Evolutionary conservation across 2,797 vertebrate genomes (phyloP).

Genomic region (Hypotaenidia okinawae): DNA sequence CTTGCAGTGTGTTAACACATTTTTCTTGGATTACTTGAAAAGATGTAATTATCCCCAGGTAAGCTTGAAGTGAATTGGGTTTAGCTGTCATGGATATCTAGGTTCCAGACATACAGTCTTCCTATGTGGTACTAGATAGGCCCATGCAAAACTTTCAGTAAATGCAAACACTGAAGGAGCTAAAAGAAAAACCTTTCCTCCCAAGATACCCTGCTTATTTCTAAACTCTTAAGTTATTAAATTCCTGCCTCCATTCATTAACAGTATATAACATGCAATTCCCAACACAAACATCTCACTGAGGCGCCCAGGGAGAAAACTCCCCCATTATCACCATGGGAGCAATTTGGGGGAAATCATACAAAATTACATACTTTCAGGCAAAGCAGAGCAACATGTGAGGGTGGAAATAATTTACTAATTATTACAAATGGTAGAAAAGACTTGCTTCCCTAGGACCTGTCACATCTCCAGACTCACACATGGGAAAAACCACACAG

Average conservation of each 20-base stretch:
- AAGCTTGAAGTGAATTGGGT: neutral
- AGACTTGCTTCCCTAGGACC: neutral
- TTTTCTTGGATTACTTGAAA: neutral
- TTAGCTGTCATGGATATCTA: neutral
- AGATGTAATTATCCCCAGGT: neutral
- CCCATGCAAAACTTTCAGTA: neutral
- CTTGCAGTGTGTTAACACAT: neutral
- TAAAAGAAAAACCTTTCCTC: conserved; percentile 17
- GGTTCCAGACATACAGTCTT: neutral
- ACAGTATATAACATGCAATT: neutral
- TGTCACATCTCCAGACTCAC: neutral
- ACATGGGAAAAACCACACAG: neutral
- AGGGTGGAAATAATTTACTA: conserved; percentile 1
- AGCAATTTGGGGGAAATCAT: conserved; percentile 47
- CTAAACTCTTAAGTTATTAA: conserved; percentile 16
- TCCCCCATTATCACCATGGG: conserved; percentile 52
- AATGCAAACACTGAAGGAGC: neutral
- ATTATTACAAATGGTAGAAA: neutral
- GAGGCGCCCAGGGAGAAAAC: conserved; percentile 33
- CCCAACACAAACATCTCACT: conserved; percentile 37
- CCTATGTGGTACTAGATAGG: neutral
- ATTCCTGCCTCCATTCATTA: conserved; percentile 24
- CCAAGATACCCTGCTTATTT: neutral
- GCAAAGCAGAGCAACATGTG: neutral
- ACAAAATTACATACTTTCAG: conserved; percentile 2